These are phyloP conservation scores for Seriola quinqueradiata DNA, from an alignment of 2,113 vertebrate genomes.

Conservation along the genomic window DNA sequence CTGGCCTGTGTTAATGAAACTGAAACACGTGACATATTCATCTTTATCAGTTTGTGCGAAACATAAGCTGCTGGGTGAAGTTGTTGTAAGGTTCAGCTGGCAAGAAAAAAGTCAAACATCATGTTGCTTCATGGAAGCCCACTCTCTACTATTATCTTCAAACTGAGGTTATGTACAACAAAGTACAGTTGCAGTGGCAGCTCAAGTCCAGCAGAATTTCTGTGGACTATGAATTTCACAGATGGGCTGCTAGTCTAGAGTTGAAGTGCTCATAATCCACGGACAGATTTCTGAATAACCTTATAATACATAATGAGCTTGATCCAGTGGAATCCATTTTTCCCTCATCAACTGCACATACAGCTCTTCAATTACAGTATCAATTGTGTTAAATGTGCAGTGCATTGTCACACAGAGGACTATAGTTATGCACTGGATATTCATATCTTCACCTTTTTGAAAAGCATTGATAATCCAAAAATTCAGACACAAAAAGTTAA, in stretches of 20 bases:
- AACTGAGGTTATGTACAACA: background rate
- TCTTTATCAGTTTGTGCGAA: background rate
- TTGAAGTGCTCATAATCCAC: constrained; percentile 38
- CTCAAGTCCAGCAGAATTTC: background rate
- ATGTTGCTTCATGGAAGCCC: background rate
- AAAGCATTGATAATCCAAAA: constrained; percentile 8
- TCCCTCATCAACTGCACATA: constrained; percentile 20
- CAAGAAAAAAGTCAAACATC: background rate
- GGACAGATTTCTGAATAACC: constrained; percentile 54
- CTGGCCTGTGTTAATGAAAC: background rate
- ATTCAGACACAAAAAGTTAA: constrained; percentile 7
- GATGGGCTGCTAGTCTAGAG: constrained; percentile 40
- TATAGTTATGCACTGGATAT: background rate
- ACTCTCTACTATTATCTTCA: background rate
- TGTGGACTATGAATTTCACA: constrained; percentile 23
- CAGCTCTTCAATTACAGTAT: constrained; percentile 56
- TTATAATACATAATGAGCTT: constrained; percentile 56
- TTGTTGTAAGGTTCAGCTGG: background rate
- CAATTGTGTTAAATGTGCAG: constrained; percentile 47
- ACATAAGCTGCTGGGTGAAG: background rate
- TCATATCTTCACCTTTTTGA: background rate
- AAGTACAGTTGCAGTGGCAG: background rate
- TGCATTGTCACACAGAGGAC: constrained; percentile 48
- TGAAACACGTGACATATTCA: constrained; percentile 7
- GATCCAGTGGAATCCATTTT: constrained; percentile 62